Evolutionary conservation across 1,140 invertebrate species (phyloP).

Genomic region (Danaus plexippus): DNA sequence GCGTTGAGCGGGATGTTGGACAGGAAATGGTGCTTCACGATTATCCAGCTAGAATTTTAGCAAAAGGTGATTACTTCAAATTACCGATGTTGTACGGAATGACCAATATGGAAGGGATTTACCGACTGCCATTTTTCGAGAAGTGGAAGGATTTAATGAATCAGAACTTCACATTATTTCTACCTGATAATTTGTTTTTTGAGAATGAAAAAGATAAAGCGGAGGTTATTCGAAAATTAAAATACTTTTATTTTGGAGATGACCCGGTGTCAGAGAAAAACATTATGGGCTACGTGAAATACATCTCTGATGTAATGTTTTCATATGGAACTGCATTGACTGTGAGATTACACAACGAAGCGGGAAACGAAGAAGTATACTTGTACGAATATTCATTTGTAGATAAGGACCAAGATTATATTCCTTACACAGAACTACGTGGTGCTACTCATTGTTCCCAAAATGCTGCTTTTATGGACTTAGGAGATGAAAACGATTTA

Average conservation of each 20-base stretch:
- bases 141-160: conserved; percentile 29
- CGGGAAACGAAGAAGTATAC: conserved; percentile 24
- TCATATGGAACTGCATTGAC: conserved; percentile 13
- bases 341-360: conserved; percentile 17
- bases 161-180: conserved; percentile 24
- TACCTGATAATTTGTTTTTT: conserved; percentile 27
- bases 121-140: conserved; percentile 18
- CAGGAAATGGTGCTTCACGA: conserved; percentile 27
- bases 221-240: conserved; percentile 16
- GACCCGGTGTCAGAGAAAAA: conserved; percentile 15
- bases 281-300: conserved; percentile 17
- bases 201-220: conserved; percentile 14
- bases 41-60: conserved; percentile 28
- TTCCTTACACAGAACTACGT: conserved; percentile 10
- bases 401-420: conserved; percentile 9
- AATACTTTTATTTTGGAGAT: conserved; percentile 29
- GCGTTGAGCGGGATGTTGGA: conserved; percentile 28
- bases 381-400: conserved; percentile 20
- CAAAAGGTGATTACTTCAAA: conserved; percentile 28
- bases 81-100: conserved; percentile 32
- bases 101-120: conserved; percentile 32
- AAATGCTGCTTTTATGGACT: conserved; percentile 7
- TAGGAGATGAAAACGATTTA: conserved; percentile 5
- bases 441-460: conserved; percentile 21
- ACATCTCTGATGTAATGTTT: conserved; percentile 24